These are phyloP conservation scores for Cyprinus carpio DNA, from an alignment of 2,113 vertebrate species.

Conservation along the genomic window DNA sequence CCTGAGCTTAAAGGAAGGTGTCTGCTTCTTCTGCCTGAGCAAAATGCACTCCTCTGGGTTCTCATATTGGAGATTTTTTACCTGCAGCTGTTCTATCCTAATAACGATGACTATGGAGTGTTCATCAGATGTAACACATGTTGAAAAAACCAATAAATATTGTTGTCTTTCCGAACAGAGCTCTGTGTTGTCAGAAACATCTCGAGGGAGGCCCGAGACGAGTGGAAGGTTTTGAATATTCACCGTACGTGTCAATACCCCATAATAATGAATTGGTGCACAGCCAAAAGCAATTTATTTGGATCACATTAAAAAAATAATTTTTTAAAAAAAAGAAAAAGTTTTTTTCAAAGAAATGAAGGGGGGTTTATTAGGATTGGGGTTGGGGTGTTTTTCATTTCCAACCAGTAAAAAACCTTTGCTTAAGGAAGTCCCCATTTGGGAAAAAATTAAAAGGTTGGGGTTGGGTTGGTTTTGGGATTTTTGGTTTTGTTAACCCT, in stretches of 20 bases:
- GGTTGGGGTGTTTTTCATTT: too few species aligned
- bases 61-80: neutral
- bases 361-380: too few species aligned
- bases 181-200: conserved; percentile 34
- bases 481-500: too few species aligned
- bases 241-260: conserved; percentile 56
- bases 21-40: conserved; percentile 43
- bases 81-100: neutral
- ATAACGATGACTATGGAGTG: neutral
- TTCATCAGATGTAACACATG: neutral
- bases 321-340: too few species aligned
- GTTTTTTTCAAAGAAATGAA: too few species aligned
- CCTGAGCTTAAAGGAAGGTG: conserved; percentile 48
- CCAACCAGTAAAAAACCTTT: too few species aligned
- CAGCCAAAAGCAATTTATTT: conserved; percentile 46
- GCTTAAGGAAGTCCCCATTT: too few species aligned
- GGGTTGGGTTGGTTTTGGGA: too few species aligned
- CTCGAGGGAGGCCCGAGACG: conserved; percentile 18
- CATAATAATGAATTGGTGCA: conserved; percentile 51
- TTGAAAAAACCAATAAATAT: conserved; percentile 11
- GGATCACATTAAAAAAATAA: too few species aligned
- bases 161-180: conserved; percentile 28
- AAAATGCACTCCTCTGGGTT: conserved; percentile 33
- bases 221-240: conserved; percentile 59
- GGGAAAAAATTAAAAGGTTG: too few species aligned